Percentiles rank a stretch among this genome's conserved stretches.
Evolutionary conservation across 2,888 invertebrate species (phyloP).

Genomic region (Anorthoa munda): DNA sequence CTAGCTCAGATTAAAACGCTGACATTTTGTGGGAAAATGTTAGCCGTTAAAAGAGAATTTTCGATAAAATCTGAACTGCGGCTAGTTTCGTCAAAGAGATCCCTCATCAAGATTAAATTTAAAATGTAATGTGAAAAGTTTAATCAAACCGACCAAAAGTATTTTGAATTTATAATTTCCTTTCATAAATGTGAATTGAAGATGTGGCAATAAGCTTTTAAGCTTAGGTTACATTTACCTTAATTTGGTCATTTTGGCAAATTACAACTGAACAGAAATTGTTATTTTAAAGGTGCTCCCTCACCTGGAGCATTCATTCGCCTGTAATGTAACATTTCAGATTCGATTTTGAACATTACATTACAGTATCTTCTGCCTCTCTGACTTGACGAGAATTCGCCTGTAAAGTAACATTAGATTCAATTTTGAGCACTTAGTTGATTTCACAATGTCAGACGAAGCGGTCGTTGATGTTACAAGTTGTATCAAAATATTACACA

Average conservation of each 20-base stretch:
- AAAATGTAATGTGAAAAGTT: constrained; percentile 22
- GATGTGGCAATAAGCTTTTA: constrained; percentile 1
- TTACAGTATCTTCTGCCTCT: too few relatives aligned
- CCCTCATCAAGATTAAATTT: constrained; percentile 19
- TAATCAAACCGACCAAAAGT: constrained; percentile 19
- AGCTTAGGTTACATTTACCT: not conserved
- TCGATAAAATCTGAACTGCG: constrained; percentile 12
- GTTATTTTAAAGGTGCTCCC: not conserved
- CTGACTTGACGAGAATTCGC: too few relatives aligned
- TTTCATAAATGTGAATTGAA: not conserved
- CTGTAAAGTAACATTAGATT: too few relatives aligned
- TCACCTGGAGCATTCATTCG: too few relatives aligned
- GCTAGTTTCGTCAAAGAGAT: constrained; percentile 29
- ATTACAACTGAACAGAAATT: not conserved
- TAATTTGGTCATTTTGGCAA: not conserved
- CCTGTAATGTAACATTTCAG: too few relatives aligned
- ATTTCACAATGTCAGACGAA: too few relatives aligned
- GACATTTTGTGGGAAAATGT: constrained; percentile 18
- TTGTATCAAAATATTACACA: too few relatives aligned
- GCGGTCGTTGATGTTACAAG: too few relatives aligned
- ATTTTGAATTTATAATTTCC: not conserved
- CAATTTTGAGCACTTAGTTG: too few relatives aligned
- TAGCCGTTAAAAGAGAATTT: constrained; percentile 2
- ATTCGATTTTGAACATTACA: too few relatives aligned
- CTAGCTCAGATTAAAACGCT: not conserved